These are phyloP conservation scores for Euproctis similis DNA, from an alignment of 2,888 invertebrate genomes.

Conservation along the genomic window DNA sequence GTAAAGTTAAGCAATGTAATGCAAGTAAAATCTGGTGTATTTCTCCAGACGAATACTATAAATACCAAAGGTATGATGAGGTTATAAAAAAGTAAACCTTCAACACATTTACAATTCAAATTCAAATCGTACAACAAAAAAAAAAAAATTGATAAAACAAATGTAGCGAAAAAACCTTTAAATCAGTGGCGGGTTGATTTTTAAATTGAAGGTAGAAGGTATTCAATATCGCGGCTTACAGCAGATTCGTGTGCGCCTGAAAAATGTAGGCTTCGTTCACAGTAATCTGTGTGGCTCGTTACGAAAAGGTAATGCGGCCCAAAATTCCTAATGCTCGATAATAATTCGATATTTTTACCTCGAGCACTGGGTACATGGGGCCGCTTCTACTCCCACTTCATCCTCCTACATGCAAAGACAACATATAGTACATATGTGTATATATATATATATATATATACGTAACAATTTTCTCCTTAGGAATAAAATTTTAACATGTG, in stretches of 20 bases:
- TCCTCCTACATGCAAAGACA: constrained; percentile 4
- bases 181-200: constrained; percentile 14
- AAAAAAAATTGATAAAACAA: too few species aligned
- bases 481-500: constrained; percentile 73
- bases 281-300: constrained; percentile 36
- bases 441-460: constrained; percentile 44
- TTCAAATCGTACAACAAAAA: too few species aligned
- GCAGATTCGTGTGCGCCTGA: not conserved
- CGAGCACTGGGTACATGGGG: constrained; percentile 39
- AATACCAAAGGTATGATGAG: too few species aligned
- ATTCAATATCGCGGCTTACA: constrained; percentile 13
- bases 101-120: too few species aligned
- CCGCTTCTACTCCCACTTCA: constrained; percentile 5
- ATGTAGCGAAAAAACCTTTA: constrained; percentile 1
- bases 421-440: too few species aligned
- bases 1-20: too few species aligned
- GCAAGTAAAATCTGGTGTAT: too few species aligned
- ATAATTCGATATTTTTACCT: constrained; percentile 66
- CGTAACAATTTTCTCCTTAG: constrained; percentile 72
- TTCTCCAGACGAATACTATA: too few species aligned
- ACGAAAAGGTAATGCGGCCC: constrained; percentile 38
- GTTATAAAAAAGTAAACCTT: too few species aligned
- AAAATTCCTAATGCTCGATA: constrained; percentile 48
- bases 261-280: constrained; percentile 6
- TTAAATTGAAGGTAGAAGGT: constrained; percentile 17